Evolutionary conservation across 1,140 invertebrate genomes (phyloP).

Genomic region (Lutraria rhynchaena): DNA sequence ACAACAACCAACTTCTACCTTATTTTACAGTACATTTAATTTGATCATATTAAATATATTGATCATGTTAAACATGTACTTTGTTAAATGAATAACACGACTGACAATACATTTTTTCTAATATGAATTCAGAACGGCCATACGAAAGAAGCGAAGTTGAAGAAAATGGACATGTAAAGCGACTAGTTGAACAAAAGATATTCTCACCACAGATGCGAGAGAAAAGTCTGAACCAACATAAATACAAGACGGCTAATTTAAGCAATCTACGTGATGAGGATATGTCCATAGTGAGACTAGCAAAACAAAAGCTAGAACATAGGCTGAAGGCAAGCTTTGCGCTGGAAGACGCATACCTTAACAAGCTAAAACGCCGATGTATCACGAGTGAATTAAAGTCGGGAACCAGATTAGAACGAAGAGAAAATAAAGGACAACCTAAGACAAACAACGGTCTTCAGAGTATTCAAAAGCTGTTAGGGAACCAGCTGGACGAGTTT

Average conservation of each 20-base stretch:
- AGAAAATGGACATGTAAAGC: too few species aligned
- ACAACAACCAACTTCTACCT: too few species aligned
- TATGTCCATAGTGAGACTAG: neutral
- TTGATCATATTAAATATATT: too few species aligned
- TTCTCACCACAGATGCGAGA: neutral
- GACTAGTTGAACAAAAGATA: neutral
- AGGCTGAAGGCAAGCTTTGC: neutral
- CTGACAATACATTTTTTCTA: too few species aligned
- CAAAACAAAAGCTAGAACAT: slow-evolving; percentile 41
- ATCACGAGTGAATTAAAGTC: neutral
- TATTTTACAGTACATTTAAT: too few species aligned
- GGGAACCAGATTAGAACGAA: too few species aligned
- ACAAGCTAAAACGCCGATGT: neutral
- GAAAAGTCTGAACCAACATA: neutral
- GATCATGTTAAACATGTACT: too few species aligned
- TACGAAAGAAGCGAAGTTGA: too few species aligned
- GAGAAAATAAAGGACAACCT: too few species aligned
- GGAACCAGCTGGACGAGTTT: slow-evolving; percentile 7
- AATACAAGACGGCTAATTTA: neutral
- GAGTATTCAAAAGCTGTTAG: neutral
- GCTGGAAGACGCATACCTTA: slow-evolving; percentile 20
- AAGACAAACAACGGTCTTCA: too few species aligned
- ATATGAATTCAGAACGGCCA: too few species aligned
- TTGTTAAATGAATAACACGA: too few species aligned
- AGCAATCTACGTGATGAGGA: neutral